These are phyloP conservation scores for Plestiodon gilberti DNA, from an alignment of 2,113 vertebrate genomes.

Conservation along the genomic window DNA sequence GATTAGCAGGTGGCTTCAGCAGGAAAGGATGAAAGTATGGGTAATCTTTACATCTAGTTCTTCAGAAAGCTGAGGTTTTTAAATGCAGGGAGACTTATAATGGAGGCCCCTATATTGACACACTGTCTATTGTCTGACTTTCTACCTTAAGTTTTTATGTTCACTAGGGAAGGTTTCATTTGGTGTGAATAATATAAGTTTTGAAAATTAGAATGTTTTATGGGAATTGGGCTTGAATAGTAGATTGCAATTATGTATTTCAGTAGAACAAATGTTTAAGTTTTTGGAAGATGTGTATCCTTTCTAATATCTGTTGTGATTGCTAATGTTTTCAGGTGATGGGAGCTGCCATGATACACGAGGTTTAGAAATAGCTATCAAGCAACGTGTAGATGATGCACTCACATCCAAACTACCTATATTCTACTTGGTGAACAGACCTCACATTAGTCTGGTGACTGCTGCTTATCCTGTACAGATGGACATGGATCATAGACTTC, in stretches of 20 bases:
- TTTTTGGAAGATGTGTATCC: background rate
- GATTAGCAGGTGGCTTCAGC: too few species aligned
- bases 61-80: too few species aligned
- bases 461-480: slow-evolving; percentile 61
- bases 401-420: slow-evolving; percentile 85
- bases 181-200: background rate
- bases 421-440: slow-evolving; percentile 87
- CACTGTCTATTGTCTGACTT: background rate
- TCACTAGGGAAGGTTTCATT: background rate
- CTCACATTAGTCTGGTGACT: slow-evolving; percentile 81
- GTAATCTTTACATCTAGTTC: too few species aligned
- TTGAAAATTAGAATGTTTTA: background rate
- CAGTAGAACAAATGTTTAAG: background rate
- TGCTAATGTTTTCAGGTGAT: slow-evolving; percentile 75
- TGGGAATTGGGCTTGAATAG: background rate
- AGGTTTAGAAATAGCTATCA: slow-evolving; percentile 87
- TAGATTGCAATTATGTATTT: background rate
- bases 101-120: too few species aligned
- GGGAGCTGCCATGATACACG: slow-evolving; percentile 77
- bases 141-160: background rate
- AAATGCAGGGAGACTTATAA: too few species aligned
- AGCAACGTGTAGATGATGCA: slow-evolving; percentile 85
- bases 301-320: background rate
- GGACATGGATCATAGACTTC: slow-evolving; percentile 48
- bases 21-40: too few species aligned